phyloP scores from a whole-genome alignment of 2,113 vertebrate species.

The Vombatus ursinus region DNA sequence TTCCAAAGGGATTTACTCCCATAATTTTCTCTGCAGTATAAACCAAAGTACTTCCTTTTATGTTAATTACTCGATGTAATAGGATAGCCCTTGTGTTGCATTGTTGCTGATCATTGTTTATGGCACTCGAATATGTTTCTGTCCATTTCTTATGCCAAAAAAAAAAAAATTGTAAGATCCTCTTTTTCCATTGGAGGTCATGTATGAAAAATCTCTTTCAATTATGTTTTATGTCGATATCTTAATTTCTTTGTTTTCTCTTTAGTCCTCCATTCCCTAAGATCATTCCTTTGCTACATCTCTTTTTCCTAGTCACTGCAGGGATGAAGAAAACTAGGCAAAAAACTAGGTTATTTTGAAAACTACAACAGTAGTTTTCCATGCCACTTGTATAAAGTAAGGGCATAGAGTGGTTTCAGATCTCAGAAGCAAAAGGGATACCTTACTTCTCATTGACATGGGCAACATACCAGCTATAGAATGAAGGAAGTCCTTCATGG shows the following conservation, averaged over 20 bases:
- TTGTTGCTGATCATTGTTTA: constrained; percentile 14
- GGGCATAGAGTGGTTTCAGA: not conserved
- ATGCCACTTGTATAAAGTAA: not conserved
- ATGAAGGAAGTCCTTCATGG: not conserved
- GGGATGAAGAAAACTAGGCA: not conserved
- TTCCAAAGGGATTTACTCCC: not conserved
- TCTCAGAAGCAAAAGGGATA: not conserved
- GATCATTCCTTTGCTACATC: constrained; percentile 15
- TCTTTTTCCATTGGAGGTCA: constrained; percentile 4
- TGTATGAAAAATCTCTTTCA: not conserved
- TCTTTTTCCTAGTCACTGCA: not conserved
- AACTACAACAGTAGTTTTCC: not conserved
- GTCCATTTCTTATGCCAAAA: not conserved
- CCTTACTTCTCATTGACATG: not conserved
- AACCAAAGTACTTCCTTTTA: not conserved
- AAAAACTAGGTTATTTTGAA: not conserved
- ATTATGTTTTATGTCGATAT: constrained; percentile 24
- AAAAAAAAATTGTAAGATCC: not conserved
- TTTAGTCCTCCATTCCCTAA: constrained; percentile 43
- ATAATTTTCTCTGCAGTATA: constrained; percentile 5
- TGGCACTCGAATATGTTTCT: not conserved
- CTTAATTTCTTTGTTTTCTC: constrained; percentile 10
- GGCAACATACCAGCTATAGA: not conserved
- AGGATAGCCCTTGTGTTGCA: not conserved
- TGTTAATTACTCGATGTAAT: constrained; percentile 22